These are phyloP conservation scores for Scrobipalpa costella DNA, from an alignment of 2,888 invertebrate genomes.

Conservation along the genomic window DNA sequence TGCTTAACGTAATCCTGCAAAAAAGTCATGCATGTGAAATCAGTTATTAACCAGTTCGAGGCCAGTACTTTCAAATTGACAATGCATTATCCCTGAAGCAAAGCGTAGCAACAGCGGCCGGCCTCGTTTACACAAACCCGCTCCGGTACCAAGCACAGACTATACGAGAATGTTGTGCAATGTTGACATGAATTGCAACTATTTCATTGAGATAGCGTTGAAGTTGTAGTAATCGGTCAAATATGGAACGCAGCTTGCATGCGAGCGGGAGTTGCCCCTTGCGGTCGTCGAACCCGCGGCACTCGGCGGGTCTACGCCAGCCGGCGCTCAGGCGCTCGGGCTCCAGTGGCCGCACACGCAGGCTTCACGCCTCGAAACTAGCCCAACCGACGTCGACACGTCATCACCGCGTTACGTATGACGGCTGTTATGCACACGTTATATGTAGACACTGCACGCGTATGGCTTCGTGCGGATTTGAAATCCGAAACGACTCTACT, in stretches of 20 bases:
- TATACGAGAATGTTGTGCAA: conserved; percentile 21
- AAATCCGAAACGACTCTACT: not conserved
- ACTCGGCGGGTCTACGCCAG: conserved; percentile 38
- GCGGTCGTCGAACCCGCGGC: conserved; percentile 65
- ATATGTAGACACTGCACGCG: not conserved
- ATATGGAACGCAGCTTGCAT: conserved; percentile 56
- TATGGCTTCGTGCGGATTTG: not conserved
- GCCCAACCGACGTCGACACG: conserved; percentile 29
- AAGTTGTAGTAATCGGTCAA: conserved; percentile 63
- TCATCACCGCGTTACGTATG: conserved; percentile 30
- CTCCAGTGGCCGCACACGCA: conserved; percentile 31
- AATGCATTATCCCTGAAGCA: conserved; percentile 21
- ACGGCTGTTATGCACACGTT: conserved; percentile 8
- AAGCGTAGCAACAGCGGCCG: conserved; percentile 14
- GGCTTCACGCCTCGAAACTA: conserved; percentile 43
- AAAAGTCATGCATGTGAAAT: conserved; percentile 11
- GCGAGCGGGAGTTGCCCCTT: conserved; percentile 51
- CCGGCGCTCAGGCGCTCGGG: conserved; percentile 37
- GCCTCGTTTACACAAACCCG: conserved; percentile 18
- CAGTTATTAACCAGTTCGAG: conserved; percentile 6
- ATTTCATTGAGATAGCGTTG: conserved; percentile 34
- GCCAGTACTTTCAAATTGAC: conserved; percentile 19
- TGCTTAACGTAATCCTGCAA: not conserved
- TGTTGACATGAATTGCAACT: conserved; percentile 30
- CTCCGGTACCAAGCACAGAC: conserved; percentile 17